Conservation (phyloP, 2,113 vertebrate species). For the Oncorhynchus masou region DNA sequence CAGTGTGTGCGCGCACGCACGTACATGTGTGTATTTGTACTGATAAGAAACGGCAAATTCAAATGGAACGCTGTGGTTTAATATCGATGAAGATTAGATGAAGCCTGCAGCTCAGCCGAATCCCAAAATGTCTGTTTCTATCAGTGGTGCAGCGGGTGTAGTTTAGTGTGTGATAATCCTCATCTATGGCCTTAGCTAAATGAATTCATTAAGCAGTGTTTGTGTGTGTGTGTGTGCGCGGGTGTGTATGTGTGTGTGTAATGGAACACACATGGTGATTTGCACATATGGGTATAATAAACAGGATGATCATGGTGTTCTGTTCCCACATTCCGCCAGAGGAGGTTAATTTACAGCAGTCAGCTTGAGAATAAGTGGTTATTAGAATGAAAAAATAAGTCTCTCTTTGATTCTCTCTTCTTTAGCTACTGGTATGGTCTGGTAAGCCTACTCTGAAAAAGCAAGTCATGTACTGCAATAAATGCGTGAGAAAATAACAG, state of each 20-base stretch:
- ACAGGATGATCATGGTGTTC: conserved; percentile 20
- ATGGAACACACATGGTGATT: conserved; percentile 1
- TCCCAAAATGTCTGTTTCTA: conserved; percentile 14
- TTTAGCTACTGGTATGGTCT: too few relatives aligned
- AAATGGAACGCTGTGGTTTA: conserved; percentile 38
- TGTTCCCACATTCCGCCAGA: neutral
- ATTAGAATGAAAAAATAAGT: neutral
- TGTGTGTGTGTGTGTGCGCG: neutral
- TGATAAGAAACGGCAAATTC: conserved; percentile 20
- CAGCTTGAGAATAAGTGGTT: neutral
- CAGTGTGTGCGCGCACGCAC: neutral
- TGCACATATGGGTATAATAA: conserved; percentile 29
- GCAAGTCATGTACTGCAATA: too few relatives aligned
- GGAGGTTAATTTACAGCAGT: neutral
- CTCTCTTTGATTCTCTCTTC: too few relatives aligned
- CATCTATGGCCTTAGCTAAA: neutral
- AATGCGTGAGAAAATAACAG: too few relatives aligned
- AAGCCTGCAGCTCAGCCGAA: conserved; percentile 24
- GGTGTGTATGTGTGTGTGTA: too few relatives aligned
- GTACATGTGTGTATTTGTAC: neutral
- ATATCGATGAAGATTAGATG: conserved; percentile 52
- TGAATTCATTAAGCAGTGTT: neutral
- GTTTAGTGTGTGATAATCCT: neutral
- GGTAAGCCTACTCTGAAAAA: too few relatives aligned
- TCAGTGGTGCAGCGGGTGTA: conserved; percentile 1